Evolutionary conservation across 2,888 invertebrate genomes (phyloP).

Genomic region (Trissolcus japonicus): DNA sequence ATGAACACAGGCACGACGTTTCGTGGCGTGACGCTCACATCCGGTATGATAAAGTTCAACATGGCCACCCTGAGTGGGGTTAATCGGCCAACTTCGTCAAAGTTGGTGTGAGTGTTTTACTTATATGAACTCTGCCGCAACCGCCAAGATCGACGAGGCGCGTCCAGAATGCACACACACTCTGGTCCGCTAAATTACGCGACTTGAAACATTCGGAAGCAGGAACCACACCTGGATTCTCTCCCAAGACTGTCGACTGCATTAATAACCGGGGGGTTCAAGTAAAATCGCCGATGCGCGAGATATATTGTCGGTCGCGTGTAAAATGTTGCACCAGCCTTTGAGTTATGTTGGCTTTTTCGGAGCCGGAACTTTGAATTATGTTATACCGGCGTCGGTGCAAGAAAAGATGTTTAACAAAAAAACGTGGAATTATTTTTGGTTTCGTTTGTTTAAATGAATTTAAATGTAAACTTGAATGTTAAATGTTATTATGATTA

Average conservation of each 20-base stretch:
- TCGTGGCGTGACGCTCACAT: conserved; percentile 37
- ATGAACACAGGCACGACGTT: conserved; percentile 62
- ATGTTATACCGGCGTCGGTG: too few relatives aligned
- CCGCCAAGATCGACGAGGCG: conserved; percentile 33
- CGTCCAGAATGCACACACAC: conserved; percentile 32
- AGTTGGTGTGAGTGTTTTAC: conserved; percentile 45
- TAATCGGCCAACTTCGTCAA: conserved; percentile 52
- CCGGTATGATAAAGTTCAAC: conserved; percentile 47
- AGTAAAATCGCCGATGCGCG: conserved; percentile 28
- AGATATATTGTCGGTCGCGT: conserved; percentile 15
- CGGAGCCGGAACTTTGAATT: too few relatives aligned
- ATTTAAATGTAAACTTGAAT: too few relatives aligned
- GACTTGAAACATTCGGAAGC: conserved; percentile 46
- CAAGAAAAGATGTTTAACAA: too few relatives aligned
- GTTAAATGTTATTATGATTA: background rate
- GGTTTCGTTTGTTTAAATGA: too few relatives aligned
- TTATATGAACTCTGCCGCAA: conserved; percentile 25
- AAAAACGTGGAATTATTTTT: too few relatives aligned
- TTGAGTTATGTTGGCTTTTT: too few relatives aligned
- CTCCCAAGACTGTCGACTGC: conserved; percentile 25
- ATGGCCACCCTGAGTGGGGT: conserved; percentile 37
- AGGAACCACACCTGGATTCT: conserved; percentile 54
- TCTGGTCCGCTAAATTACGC: conserved; percentile 58
- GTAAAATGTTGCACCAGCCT: background rate
- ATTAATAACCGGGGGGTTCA: conserved; percentile 7